Evolutionary conservation across 1,140 invertebrate species (phyloP), one percentile per base, ranked within the genome.

Genomic region (Drosophila orena): DNA sequence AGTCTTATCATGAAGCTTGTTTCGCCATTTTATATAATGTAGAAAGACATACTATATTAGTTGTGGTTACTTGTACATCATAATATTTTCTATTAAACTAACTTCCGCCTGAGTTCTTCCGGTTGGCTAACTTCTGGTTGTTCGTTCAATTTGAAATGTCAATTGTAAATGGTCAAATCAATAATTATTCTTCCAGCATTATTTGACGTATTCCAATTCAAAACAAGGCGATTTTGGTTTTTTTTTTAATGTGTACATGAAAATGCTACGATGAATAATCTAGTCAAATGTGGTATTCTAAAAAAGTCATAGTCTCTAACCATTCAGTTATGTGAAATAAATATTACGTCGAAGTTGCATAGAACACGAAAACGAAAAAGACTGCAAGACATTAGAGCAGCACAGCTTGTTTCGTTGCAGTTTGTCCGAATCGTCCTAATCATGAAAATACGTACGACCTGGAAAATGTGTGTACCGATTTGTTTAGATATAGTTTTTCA

Each of bases 1-100:
- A 52, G 10, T 52, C 35, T 40, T 27, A 60, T 24, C 30, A 34
- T 37, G 11, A 61, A 42, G 58, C 58, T 61, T 53, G 17, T 34
- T 40, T 20, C 10, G 34, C 49, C 24, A 52, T 52, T 60, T 38
- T 20, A 2, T 47, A 30, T 55, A 40, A 30, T 35, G 49, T 52
- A 35, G 30, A 11, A 24, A 11, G n/a, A 34, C 11, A 44, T 20
- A 57, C 27, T 56, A 24, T 42, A 42, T 56, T 55, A 56, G 22
- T 56, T 57, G 24, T 58, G 17, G 24, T 14, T 14, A 58, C 5
- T 35, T 34, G 30, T 12, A 17, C 30, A 52, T 35, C 30, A 15
- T 49, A 11, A 30, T 15, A 11, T 15, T 11, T 49, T 49, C 14
- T 49, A 10, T 27, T 12, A 34, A 34, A 17, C 30, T 10, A 3